Evolutionary conservation across 2,797 vertebrate species (phyloP).

Genomic region (Sparus aurata): DNA sequence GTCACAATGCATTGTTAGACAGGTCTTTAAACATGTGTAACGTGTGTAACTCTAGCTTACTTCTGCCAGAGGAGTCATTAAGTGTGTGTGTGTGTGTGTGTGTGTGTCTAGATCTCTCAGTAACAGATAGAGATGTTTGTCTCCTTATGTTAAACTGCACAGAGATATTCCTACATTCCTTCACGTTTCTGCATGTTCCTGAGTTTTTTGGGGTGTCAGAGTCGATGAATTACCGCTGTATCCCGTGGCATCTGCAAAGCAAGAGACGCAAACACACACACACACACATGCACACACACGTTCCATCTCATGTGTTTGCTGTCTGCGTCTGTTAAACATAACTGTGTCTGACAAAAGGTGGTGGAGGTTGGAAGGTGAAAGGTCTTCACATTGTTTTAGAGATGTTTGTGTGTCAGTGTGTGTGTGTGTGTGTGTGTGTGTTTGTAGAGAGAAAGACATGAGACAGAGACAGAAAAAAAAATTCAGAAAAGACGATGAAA

Average conservation of each 20-base stretch:
- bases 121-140: constrained; percentile 47
- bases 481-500: background rate
- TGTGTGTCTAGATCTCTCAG: background rate
- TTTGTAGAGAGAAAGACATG: background rate
- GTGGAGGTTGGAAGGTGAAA: constrained; percentile 52
- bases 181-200: constrained; percentile 34
- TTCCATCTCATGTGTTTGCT: constrained; percentile 49
- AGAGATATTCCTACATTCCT: constrained; percentile 56
- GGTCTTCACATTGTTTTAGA: constrained; percentile 38
- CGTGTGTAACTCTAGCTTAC: constrained; percentile 55
- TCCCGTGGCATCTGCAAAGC: constrained; percentile 39
- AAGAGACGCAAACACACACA: background rate
- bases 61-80: constrained; percentile 41
- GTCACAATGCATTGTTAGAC: constrained; percentile 41
- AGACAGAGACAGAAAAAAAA: background rate
- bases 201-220: constrained; percentile 41
- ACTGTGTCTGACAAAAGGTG: constrained; percentile 50
- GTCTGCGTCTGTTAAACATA: constrained; percentile 52
- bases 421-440: background rate
- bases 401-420: background rate
- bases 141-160: constrained; percentile 34
- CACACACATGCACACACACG: constrained; percentile 24
- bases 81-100: constrained; percentile 7
- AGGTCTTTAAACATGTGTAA: constrained; percentile 41
- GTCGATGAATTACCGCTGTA: constrained; percentile 49